A percentile compares a stretch with the other conserved stretches of the same genome.
Evolutionary conservation across 1,140 invertebrate species (phyloP).

Genomic region (Heliconius eleuchia): DNA sequence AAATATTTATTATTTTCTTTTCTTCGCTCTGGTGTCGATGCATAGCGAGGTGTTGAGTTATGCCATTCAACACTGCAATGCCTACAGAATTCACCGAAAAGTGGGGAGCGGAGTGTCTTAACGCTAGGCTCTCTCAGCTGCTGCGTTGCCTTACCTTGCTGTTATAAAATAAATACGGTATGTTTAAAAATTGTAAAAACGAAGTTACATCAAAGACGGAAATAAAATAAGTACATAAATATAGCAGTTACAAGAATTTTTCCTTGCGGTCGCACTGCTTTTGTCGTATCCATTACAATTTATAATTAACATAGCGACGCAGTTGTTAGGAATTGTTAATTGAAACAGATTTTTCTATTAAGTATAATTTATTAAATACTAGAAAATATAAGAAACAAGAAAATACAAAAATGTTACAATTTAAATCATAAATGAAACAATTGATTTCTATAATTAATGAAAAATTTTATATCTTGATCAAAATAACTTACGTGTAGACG

Average conservation of each 20-base stretch:
- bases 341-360: neutral
- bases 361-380: neutral
- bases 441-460: neutral
- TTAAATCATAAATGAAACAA: neutral
- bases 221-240: neutral
- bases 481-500: neutral
- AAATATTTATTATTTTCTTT: no score
- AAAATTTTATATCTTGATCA: neutral
- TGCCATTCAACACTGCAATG: no score
- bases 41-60: no score
- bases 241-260: slow-evolving; percentile 24
- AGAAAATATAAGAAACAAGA: neutral
- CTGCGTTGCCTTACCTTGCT: no score
- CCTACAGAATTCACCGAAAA: no score
- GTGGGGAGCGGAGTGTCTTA: no score
- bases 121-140: no score
- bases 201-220: slow-evolving; percentile 11
- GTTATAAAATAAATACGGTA: neutral
- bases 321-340: slow-evolving; percentile 22
- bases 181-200: neutral
- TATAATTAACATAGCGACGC: slow-evolving; percentile 28
- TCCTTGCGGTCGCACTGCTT: slow-evolving; percentile 38
- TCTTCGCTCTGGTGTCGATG: no score
- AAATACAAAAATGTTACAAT: neutral
- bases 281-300: slow-evolving; percentile 41